A percentile compares a stretch with the other conserved stretches of the same genome.
These are phyloP conservation scores for Neostethus bicornis DNA, from an alignment of 2,797 vertebrate genomes.

Conservation along the genomic window DNA sequence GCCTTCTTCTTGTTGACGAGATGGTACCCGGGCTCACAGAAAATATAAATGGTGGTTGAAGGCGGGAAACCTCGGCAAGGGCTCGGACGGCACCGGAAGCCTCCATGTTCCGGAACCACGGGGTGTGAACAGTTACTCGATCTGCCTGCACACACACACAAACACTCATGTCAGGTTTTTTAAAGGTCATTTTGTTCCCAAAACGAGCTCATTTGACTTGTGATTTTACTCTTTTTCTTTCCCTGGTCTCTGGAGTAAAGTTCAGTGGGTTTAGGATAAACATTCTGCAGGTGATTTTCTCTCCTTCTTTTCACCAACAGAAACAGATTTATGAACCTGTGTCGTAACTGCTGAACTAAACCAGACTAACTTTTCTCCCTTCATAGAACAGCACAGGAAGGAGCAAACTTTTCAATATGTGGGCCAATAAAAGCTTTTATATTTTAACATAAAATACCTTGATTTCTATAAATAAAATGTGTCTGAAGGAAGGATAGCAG, in stretches of 20 bases:
- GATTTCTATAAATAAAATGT: no score
- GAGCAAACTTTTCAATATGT: no score
- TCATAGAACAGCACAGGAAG: no score
- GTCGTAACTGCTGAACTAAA: not conserved
- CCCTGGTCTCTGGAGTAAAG: slow-evolving; percentile 4
- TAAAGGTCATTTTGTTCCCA: not conserved
- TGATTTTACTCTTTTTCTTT: not conserved
- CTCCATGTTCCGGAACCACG: slow-evolving; percentile 72
- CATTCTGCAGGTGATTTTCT: slow-evolving; percentile 16
- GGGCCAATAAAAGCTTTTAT: no score
- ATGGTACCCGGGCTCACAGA: slow-evolving; percentile 75
- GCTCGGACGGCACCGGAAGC: slow-evolving; percentile 78
- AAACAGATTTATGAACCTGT: not conserved
- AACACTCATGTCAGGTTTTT: no score
- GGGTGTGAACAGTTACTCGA: slow-evolving; percentile 77
- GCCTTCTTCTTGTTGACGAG: slow-evolving; percentile 24
- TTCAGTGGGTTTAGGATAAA: slow-evolving; percentile 13
- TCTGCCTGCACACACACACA: slow-evolving; percentile 52
- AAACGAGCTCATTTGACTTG: not conserved
- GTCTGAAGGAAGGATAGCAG: no score
- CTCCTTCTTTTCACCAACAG: slow-evolving; percentile 3
- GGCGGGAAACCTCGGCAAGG: slow-evolving; percentile 76
- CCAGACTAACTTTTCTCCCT: no score
- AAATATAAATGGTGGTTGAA: slow-evolving; percentile 68
- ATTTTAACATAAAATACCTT: no score